Conservation (phyloP, 2,888 invertebrate genomes). For the Coronaproctus castanopsis region DNA sequence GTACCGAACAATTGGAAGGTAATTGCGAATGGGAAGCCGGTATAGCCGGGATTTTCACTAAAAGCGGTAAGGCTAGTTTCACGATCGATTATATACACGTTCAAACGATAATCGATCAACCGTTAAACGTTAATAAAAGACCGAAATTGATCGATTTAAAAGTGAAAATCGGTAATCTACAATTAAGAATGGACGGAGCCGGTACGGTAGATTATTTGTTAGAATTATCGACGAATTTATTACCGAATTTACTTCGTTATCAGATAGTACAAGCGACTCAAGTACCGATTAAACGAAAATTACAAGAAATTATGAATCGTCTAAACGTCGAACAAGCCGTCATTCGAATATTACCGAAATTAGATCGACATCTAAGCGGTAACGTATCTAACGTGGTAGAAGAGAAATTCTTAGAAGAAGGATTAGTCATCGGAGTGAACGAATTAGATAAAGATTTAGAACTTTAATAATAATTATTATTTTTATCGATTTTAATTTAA, state of each 20-base stretch:
- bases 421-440: background rate
- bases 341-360: slow-evolving; percentile 38
- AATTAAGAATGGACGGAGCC: slow-evolving; percentile 60
- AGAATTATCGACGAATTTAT: slow-evolving; percentile 56
- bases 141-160: slow-evolving; percentile 52
- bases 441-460: slow-evolving; percentile 3
- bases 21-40: slow-evolving; percentile 58
- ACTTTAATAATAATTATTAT: background rate
- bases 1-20: slow-evolving; percentile 58
- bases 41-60: slow-evolving; percentile 39
- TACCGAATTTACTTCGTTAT: slow-evolving; percentile 66
- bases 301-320: slow-evolving; percentile 48
- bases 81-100: slow-evolving; percentile 56
- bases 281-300: slow-evolving; percentile 47
- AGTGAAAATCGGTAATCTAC: slow-evolving; percentile 63
- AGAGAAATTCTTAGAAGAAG: slow-evolving; percentile 8
- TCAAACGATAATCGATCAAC: slow-evolving; percentile 46
- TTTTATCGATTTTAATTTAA: background rate
- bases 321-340: slow-evolving; percentile 54
- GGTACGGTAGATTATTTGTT: slow-evolving; percentile 68
- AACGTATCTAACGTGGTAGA: background rate
- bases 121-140: slow-evolving; percentile 51
- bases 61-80: slow-evolving; percentile 51
- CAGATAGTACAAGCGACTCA: slow-evolving; percentile 73
- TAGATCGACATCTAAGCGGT: slow-evolving; percentile 4